Percentiles rank a stretch among this genome's conserved stretches.
phyloP scores from a whole-genome alignment of 2,113 vertebrate genomes.

The Seriola quinqueradiata region DNA sequence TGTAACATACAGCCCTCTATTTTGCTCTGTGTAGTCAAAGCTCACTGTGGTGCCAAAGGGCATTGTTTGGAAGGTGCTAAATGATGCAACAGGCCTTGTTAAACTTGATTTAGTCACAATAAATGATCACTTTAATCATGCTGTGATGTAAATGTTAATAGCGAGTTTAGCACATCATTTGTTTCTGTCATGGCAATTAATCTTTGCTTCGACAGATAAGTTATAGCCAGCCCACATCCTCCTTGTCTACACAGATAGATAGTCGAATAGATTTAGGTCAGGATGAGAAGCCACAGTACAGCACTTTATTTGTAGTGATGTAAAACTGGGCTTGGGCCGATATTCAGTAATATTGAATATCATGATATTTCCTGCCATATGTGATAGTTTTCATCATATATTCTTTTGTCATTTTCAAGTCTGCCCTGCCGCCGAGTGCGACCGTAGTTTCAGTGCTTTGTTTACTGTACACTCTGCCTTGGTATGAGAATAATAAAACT shows the following conservation, averaged over 20 bases:
- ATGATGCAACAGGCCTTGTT: constrained; percentile 86
- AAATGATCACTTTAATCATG: constrained; percentile 87
- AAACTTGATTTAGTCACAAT: constrained; percentile 85
- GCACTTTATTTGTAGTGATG: background rate
- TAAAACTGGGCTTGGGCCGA: background rate
- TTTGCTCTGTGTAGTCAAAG: constrained; percentile 60
- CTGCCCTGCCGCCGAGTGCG: too few relatives aligned
- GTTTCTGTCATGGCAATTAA: constrained; percentile 86
- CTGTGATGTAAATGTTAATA: constrained; percentile 87
- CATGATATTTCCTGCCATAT: too few relatives aligned
- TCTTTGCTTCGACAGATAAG: constrained; percentile 77
- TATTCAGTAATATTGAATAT: too few relatives aligned
- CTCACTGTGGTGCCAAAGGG: constrained; percentile 72
- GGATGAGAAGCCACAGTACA: background rate
- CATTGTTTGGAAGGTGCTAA: constrained; percentile 77
- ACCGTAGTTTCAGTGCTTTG: too few relatives aligned
- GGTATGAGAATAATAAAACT: too few relatives aligned
- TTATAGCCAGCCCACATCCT: constrained; percentile 72
- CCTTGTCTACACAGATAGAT: constrained; percentile 63
- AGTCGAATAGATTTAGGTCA: constrained; percentile 36
- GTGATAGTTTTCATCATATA: too few relatives aligned
- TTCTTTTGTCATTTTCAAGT: too few relatives aligned
- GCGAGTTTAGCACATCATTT: constrained; percentile 85
- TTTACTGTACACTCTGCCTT: too few relatives aligned
- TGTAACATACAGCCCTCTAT: constrained; percentile 56